Percentiles rank a stretch among this genome's conserved stretches.
phyloP scores from a whole-genome alignment of 2,113 vertebrate species.

The Hylia prasina region DNA sequence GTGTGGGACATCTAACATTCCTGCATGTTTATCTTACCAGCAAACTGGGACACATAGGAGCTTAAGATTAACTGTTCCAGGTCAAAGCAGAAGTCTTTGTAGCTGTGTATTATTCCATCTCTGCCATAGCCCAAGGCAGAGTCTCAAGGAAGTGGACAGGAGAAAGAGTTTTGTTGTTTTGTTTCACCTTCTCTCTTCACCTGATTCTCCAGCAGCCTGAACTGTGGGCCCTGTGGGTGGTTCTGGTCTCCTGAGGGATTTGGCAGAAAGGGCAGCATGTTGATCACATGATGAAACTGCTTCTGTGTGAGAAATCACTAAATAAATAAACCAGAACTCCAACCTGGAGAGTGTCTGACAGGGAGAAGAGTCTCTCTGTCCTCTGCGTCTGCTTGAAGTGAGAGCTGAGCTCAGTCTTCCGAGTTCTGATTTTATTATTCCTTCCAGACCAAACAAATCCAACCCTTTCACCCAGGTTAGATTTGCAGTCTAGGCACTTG shows the following conservation, averaged over 20 bases:
- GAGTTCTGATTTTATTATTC: neutral
- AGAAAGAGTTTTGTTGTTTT: neutral
- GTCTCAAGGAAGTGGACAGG: neutral
- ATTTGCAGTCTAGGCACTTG: neutral
- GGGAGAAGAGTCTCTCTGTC: neutral
- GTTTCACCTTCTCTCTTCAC: neutral
- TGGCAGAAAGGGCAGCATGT: neutral
- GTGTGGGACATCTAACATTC: neutral
- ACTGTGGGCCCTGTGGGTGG: neutral
- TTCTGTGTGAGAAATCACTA: neutral
- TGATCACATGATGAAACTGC: neutral
- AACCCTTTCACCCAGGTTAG: neutral
- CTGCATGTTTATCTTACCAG: neutral
- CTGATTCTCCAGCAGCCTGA: neutral
- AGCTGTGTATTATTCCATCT: neutral
- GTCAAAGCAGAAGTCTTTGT: neutral
- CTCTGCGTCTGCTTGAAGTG: neutral
- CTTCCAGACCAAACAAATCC: neutral
- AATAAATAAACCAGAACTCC: neutral
- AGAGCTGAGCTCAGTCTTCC: neutral
- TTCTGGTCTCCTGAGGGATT: neutral
- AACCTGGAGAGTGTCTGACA: neutral
- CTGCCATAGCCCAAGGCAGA: neutral
- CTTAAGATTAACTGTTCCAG: constrained; percentile 1
- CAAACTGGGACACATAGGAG: neutral